Evolutionary conservation across 2,888 invertebrate species (phyloP).

Genomic region (Sipha maydis): DNA sequence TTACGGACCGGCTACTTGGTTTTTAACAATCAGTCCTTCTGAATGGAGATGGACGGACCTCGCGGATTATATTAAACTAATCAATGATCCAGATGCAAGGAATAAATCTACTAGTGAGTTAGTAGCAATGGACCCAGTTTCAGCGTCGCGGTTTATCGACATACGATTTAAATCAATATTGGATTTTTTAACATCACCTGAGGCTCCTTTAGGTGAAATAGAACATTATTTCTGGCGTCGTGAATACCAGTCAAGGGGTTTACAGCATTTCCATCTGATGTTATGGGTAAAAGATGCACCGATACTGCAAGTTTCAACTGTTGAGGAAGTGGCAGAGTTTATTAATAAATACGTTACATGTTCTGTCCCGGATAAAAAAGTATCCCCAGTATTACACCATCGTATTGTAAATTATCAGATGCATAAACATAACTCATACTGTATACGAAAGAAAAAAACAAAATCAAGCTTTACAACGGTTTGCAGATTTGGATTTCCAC

Average conservation of each 20-base stretch:
- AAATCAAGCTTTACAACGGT: conserved; percentile 62
- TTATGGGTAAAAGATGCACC: conserved; percentile 66
- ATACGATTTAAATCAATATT: conserved; percentile 66
- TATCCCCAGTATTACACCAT: too few relatives aligned
- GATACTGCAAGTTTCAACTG: conserved; percentile 51
- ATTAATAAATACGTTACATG: conserved; percentile 64
- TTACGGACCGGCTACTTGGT: conserved; percentile 65
- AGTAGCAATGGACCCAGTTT: conserved; percentile 66
- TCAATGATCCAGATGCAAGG: conserved; percentile 64
- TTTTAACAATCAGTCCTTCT: conserved; percentile 64
- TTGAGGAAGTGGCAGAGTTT: conserved; percentile 65
- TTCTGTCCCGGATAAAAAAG: conserved; percentile 61
- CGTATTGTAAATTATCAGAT: conserved; percentile 62
- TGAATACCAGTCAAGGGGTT: conserved; percentile 65
- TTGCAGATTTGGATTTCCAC: conserved; percentile 64
- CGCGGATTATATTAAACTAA: conserved; percentile 65
- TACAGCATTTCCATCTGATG: conserved; percentile 65
- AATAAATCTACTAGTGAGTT: conserved; percentile 65
- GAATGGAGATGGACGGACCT: conserved; percentile 66
- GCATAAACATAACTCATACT: conserved; percentile 64
- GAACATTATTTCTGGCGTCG: conserved; percentile 65
- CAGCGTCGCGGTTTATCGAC: conserved; percentile 66
- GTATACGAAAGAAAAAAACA: conserved; percentile 65
- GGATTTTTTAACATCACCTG: conserved; percentile 64
- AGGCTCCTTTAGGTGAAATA: not conserved